A percentile compares a stretch with the other conserved stretches of the same genome.
These are phyloP conservation scores for Cygnus atratus DNA, from an alignment of 2,113 vertebrate species.

Conservation along the genomic window DNA sequence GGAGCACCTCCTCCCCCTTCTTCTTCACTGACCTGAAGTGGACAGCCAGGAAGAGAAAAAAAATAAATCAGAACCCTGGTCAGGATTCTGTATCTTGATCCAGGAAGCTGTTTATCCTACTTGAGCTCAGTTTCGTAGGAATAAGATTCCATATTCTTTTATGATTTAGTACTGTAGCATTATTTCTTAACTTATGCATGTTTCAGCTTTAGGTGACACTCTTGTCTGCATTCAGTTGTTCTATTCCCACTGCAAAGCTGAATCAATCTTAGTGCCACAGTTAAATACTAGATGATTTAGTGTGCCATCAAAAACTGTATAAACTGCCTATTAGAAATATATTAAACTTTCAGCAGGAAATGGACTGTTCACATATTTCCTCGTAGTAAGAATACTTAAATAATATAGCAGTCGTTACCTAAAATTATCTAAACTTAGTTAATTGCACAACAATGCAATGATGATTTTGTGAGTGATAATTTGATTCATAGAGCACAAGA, in stretches of 20 bases:
- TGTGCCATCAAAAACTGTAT: constrained; percentile 37
- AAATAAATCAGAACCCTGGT: background rate
- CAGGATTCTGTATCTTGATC: background rate
- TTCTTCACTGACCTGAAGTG: background rate
- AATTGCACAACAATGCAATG: background rate
- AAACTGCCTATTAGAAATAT: constrained; percentile 30
- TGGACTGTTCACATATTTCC: background rate
- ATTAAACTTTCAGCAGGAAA: constrained; percentile 40
- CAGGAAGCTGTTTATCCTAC: background rate
- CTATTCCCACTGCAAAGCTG: background rate
- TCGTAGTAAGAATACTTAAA: background rate
- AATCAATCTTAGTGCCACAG: constrained; percentile 18
- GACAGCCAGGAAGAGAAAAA: background rate
- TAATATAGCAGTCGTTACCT: constrained; percentile 19
- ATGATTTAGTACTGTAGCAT: background rate
- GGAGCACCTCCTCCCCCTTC: no score
- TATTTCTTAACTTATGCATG: background rate
- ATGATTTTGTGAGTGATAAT: constrained; percentile 16
- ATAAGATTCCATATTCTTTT: background rate
- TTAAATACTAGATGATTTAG: constrained; percentile 50
- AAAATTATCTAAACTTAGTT: constrained; percentile 34
- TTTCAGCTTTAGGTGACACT: background rate
- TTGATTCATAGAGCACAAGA: constrained; percentile 12
- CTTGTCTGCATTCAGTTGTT: background rate
- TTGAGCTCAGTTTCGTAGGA: background rate